phyloP scores from a whole-genome alignment of 92 coral and sea anemone genomes.

The Montipora capitata region DNA sequence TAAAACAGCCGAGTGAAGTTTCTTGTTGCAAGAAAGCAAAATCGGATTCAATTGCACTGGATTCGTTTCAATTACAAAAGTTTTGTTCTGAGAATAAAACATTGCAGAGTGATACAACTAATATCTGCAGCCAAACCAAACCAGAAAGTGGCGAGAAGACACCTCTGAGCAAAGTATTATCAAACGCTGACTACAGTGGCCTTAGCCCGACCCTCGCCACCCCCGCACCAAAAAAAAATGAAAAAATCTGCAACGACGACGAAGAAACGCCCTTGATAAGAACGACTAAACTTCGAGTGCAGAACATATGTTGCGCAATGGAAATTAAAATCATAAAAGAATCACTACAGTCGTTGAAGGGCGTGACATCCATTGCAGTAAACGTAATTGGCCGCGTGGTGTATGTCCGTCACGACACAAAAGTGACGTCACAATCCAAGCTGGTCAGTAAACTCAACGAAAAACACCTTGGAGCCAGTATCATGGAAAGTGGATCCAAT shows the following conservation, averaged over 20 bases:
- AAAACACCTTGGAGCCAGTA: conserved; percentile 94
- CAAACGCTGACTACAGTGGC: conserved; percentile 31
- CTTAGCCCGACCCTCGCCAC: conserved; percentile 17
- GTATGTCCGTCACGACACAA: conserved; percentile 91
- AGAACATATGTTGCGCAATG: conserved; percentile 95
- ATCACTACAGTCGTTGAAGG: conserved; percentile 78
- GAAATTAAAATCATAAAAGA: conserved; percentile 91
- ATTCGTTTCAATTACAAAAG: too few species aligned
- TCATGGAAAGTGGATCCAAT: conserved; percentile 91
- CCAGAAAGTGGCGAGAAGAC: background rate
- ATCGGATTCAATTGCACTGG: background rate
- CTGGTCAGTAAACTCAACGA: conserved; percentile 83
- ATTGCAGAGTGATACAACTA: background rate
- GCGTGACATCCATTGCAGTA: conserved; percentile 86
- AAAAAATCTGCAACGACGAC: background rate
- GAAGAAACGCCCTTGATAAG: background rate
- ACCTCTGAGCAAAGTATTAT: conserved; percentile 6
- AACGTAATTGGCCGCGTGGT: conserved; percentile 98
- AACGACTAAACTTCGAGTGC: conserved; percentile 97
- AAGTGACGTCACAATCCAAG: conserved; percentile 84
- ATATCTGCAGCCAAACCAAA: background rate
- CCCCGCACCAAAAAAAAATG: conserved; percentile 8
- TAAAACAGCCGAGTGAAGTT: too few species aligned
- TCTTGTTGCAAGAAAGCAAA: background rate
- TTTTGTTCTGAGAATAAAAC: too few species aligned